These are phyloP conservation scores for Miopithecus talapoin DNA, from an alignment of 2,797 vertebrate species.

Conservation along the genomic window DNA sequence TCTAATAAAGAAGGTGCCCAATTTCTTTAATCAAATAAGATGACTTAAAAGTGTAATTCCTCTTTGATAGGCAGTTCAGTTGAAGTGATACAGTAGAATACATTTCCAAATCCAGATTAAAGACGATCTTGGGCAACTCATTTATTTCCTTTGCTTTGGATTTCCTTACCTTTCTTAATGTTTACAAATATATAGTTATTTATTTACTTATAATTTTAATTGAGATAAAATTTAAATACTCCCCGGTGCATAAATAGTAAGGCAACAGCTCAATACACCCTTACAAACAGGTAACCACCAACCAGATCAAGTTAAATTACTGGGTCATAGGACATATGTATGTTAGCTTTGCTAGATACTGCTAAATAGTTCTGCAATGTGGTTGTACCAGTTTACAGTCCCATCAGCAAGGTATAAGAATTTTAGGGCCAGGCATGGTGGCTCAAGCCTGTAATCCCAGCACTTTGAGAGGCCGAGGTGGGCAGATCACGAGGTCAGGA, in stretches of 20 bases:
- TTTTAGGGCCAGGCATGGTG: background rate
- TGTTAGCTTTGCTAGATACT: background rate
- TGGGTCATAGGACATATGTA: background rate
- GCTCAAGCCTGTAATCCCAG: too few relatives aligned
- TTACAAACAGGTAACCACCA: background rate
- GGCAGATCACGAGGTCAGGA: too few relatives aligned
- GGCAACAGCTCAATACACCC: background rate
- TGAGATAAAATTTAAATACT: background rate
- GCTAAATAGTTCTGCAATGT: background rate
- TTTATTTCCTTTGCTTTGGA: conserved; percentile 9
- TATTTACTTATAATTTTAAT: conserved; percentile 12
- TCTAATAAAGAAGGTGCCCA: background rate
- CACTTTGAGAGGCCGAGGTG: too few relatives aligned
- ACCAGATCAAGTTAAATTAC: background rate
- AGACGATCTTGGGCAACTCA: background rate
- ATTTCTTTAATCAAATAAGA: conserved; percentile 32
- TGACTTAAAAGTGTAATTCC: conserved; percentile 15
- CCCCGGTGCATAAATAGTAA: background rate
- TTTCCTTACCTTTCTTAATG: background rate
- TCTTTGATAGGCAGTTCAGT: background rate
- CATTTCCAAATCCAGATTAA: conserved; percentile 8
- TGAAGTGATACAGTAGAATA: background rate
- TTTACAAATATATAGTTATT: background rate
- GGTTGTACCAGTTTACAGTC: background rate
- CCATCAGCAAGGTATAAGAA: background rate